phyloP scores from a whole-genome alignment of 2,888 invertebrate species.

The Eudemis profundana region DNA sequence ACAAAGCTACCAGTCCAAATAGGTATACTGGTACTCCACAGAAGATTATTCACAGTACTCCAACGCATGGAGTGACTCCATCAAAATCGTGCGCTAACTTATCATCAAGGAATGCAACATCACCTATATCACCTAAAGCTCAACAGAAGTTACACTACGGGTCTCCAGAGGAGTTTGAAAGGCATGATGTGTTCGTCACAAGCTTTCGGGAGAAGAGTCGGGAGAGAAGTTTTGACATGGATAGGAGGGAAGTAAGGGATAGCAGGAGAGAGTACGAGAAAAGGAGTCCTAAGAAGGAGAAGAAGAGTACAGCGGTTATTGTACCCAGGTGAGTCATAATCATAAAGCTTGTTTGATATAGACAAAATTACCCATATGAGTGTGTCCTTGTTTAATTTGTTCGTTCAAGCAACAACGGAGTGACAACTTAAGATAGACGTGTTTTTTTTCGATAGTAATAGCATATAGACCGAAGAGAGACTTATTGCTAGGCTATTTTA shows the following conservation, averaged over 20 bases:
- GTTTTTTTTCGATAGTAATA: too few species aligned
- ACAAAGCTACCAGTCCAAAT: conserved; percentile 63
- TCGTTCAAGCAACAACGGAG: too few species aligned
- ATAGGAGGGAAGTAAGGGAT: conserved; percentile 69
- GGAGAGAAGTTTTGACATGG: conserved; percentile 67
- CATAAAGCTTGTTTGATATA: background rate
- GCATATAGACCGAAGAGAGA: too few species aligned
- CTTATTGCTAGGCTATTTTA: too few species aligned
- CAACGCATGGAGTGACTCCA: conserved; percentile 73
- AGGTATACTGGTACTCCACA: conserved; percentile 62
- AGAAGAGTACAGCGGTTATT: conserved; percentile 80
- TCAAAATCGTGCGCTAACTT: conserved; percentile 82
- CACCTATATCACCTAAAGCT: conserved; percentile 81
- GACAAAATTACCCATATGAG: too few species aligned
- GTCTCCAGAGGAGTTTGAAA: conserved; percentile 63
- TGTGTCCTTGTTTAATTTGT: too few species aligned
- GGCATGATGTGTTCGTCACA: conserved; percentile 76
- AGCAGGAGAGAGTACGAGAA: conserved; percentile 66
- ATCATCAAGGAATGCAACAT: conserved; percentile 58
- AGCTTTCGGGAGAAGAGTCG: conserved; percentile 72
- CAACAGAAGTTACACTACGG: conserved; percentile 86
- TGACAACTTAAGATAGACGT: too few species aligned
- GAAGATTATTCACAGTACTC: conserved; percentile 73
- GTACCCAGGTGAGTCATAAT: conserved; percentile 71
- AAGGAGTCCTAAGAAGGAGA: conserved; percentile 59